Conservation (phyloP, 2,888 invertebrate genomes). For the Malthinus flaveolus region DNA sequence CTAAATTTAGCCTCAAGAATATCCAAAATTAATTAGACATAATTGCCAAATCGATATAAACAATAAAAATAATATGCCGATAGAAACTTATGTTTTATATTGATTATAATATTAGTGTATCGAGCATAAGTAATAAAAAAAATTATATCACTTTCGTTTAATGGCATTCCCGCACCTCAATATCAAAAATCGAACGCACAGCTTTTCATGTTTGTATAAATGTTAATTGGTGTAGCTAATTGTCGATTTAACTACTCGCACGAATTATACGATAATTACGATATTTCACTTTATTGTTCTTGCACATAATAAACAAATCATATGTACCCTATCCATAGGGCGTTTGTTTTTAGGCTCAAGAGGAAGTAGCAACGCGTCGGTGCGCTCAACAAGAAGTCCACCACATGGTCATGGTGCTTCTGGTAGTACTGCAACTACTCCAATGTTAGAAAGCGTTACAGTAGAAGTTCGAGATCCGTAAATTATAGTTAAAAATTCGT, state of each 20-base stretch:
- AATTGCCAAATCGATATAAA: too few relatives aligned
- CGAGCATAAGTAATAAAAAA: too few relatives aligned
- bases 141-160: too few relatives aligned
- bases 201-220: neutral
- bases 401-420: conserved; percentile 42
- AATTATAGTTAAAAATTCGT: neutral
- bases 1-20: too few relatives aligned
- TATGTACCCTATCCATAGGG: conserved; percentile 45
- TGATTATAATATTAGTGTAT: too few relatives aligned
- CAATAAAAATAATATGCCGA: too few relatives aligned
- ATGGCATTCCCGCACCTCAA: too few relatives aligned
- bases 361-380: conserved; percentile 78
- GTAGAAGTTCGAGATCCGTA: conserved; percentile 74
- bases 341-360: conserved; percentile 65
- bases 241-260: neutral
- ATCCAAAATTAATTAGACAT: too few relatives aligned
- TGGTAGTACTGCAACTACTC: conserved; percentile 47
- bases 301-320: conserved; percentile 26
- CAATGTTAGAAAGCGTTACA: conserved; percentile 68
- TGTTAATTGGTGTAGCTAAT: too few relatives aligned
- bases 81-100: too few relatives aligned
- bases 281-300: neutral
- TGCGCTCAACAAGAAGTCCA: conserved; percentile 66
- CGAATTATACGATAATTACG: neutral
- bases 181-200: neutral